phyloP scores from a whole-genome alignment of 2,888 invertebrate species.

The Brachypalpus laphriformis region DNA sequence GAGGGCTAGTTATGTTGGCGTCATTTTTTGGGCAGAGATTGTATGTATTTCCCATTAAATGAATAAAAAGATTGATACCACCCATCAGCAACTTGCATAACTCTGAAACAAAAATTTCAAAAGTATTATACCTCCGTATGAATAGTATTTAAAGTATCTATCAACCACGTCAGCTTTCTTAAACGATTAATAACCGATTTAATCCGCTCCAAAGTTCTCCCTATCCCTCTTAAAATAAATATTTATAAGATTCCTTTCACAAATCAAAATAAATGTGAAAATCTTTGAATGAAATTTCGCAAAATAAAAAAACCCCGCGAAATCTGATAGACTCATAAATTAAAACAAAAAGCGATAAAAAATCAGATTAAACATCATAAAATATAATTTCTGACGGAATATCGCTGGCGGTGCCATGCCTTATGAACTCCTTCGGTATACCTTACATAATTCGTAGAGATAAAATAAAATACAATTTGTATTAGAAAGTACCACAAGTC shows the following conservation, averaged over 20 bases:
- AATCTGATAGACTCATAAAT: conserved; percentile 33
- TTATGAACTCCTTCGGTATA: conserved; percentile 38
- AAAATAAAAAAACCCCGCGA: neutral
- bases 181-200: conserved; percentile 8
- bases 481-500: conserved; percentile 15
- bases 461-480: neutral
- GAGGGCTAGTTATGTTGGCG: too few relatives aligned
- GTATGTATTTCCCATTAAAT: too few relatives aligned
- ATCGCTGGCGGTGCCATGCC: conserved; percentile 40
- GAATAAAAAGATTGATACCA: too few relatives aligned
- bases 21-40: too few relatives aligned
- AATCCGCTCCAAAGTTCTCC: neutral
- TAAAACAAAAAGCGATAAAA: conserved; percentile 16
- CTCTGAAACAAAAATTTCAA: neutral
- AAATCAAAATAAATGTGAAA: conserved; percentile 5
- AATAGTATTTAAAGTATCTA: neutral
- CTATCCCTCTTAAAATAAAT: neutral
- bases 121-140: too few relatives aligned
- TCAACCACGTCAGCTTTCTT: neutral
- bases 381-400: conserved; percentile 45
- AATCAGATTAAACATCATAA: conserved; percentile 41
- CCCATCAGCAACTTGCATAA: too few relatives aligned
- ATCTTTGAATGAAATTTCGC: conserved; percentile 45
- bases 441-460: conserved; percentile 15
- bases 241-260: conserved; percentile 20